Base-by-base conservation (phyloP, 2,113 vertebrate genomes). In the Nestor notabilis region DNA sequence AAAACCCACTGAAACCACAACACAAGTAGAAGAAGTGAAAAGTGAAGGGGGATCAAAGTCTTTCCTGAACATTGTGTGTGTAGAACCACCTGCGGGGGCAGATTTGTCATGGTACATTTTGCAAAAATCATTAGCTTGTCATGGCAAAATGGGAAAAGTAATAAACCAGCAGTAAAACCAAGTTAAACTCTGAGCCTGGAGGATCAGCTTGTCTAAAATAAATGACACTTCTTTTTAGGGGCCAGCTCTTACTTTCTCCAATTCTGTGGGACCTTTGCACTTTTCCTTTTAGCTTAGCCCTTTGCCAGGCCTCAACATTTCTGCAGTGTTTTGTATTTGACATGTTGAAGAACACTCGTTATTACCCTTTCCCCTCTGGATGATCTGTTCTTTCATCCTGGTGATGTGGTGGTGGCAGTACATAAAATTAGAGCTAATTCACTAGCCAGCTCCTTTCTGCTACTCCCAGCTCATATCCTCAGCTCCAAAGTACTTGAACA, bases 101-200 rank as follows among this genome's bases (percentile, higher is more conserved):
- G 86, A 94, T 95, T 93, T 92, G 86, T 94, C 80, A 82, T 44
- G 83, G 80, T 68, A 56, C 35, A 37, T 87, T 92, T 96, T 92
- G 87, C 69, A 95, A 83, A 95, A 97, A 83, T 95, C 92, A 89
- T 96, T 93, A 92, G 65, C 78, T 86, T 95, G 91, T 95, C 93
- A 84, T 81, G 61, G 68, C 76, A 85, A 83, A 93, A 87, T 95
- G 82, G 83, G 71, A 79, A 88, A 92, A 89, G 78, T 95, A 85
- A 95, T 91, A 93, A 97, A 95, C 86, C n/a, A 86, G 63, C 91
- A 85, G 77, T 97, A 91, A 96, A 92, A 91, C 10, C 55, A 91
- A 91, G 93, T 90, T 89, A 93, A 93, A 97, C 93, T 87, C 49
- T 70, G 49, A 91, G 83, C 95, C 86, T 46, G 31, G 60, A 95